phyloP scores from a whole-genome alignment of 2,113 vertebrate species.

The Chaetura pelagica region DNA sequence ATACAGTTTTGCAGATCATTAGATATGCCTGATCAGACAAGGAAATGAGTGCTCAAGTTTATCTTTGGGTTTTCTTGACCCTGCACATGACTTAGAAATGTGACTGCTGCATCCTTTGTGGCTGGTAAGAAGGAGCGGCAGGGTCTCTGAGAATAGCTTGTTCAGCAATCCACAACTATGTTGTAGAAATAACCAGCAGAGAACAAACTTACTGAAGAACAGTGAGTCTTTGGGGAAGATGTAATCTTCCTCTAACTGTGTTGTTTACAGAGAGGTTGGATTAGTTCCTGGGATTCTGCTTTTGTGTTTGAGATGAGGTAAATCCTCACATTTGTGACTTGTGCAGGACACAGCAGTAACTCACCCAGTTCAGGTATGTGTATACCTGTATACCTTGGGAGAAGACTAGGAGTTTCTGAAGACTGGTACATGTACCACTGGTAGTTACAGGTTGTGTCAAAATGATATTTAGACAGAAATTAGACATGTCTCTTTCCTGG shows the following conservation, averaged over 20 bases:
- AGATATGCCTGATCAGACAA: not conserved
- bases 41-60: not conserved
- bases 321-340: not conserved
- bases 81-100: not conserved
- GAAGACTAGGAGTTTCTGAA: not conserved
- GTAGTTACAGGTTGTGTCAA: no score
- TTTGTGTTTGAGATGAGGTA: slow-evolving; percentile 8
- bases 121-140: not conserved
- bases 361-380: not conserved
- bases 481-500: not conserved
- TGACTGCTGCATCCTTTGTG: fast-evolving
- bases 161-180: not conserved
- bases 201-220: slow-evolving; percentile 11
- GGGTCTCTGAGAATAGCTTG: not conserved
- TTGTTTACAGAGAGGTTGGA: not conserved
- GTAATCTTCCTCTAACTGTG: slow-evolving; percentile 37
- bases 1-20: not conserved
- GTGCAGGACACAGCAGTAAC: not conserved
- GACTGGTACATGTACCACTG: fast-evolving
- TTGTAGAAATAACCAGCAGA: not conserved
- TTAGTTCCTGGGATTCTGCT: slow-evolving; percentile 27
- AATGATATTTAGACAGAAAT: not conserved
- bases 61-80: not conserved
- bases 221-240: not conserved
- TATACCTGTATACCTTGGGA: not conserved